phyloP scores from a whole-genome alignment of 1,140 invertebrate genomes.

The Drosophila sechellia region DNA sequence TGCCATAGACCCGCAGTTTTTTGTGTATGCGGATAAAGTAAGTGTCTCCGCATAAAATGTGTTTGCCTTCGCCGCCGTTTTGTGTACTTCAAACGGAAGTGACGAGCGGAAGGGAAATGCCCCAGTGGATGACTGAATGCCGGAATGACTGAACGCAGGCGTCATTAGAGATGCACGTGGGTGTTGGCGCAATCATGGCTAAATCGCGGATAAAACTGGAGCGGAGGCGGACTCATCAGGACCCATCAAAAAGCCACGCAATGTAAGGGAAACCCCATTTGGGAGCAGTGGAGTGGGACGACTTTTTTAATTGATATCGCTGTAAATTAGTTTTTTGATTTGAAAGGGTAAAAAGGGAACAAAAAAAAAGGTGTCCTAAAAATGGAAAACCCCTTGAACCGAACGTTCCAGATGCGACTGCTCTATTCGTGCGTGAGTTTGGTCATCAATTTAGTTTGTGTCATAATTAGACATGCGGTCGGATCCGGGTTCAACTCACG shows the following conservation, averaged over 20 bases:
- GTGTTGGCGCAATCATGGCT: constrained; percentile 17
- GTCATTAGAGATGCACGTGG: constrained; percentile 74
- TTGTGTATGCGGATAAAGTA: constrained; percentile 7
- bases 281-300: background rate
- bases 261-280: constrained; percentile 9
- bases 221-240: constrained; percentile 24
- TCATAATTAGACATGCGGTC: constrained; percentile 58
- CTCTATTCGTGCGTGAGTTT: constrained; percentile 24
- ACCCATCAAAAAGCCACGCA: constrained; percentile 31
- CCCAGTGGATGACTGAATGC: constrained; percentile 62
- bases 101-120: constrained; percentile 65
- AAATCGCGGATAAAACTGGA: constrained; percentile 5
- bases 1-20: constrained; percentile 20
- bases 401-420: background rate
- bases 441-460: constrained; percentile 68
- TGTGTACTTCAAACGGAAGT: constrained; percentile 77
- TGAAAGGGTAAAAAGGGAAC: too few relatives aligned
- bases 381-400: background rate
- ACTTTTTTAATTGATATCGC: background rate
- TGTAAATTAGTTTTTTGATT: background rate
- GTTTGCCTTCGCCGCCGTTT: constrained; percentile 48
- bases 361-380: background rate
- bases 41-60: constrained; percentile 25
- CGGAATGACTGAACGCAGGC: constrained; percentile 49
- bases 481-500: constrained; percentile 50